Conservation (phyloP, 1,140 invertebrate species). For the Atta texana region DNA sequence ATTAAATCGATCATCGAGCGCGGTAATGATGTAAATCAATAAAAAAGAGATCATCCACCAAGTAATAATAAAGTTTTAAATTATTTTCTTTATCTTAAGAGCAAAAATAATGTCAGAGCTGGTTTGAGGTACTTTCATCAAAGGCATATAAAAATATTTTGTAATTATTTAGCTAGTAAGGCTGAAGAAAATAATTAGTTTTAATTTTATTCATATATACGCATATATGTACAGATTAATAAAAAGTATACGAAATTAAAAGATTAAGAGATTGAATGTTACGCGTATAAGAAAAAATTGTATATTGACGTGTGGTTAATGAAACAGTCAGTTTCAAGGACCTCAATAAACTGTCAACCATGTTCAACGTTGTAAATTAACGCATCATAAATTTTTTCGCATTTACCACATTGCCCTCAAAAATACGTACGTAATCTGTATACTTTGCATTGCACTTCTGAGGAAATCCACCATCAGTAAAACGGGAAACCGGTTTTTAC, state of each 20-base stretch:
- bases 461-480: slow-evolving; percentile 41
- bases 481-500: slow-evolving; percentile 36
- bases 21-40: neutral
- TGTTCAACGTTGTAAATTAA: slow-evolving; percentile 17
- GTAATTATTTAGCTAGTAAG: neutral
- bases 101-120: neutral
- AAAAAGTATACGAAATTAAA: neutral
- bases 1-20: neutral
- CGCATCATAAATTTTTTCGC: slow-evolving; percentile 24
- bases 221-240: neutral
- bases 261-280: neutral
- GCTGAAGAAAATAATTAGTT: neutral
- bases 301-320: slow-evolving; percentile 13
- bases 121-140: neutral
- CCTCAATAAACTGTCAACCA: neutral
- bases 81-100: neutral
- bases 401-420: slow-evolving; percentile 3
- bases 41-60: neutral
- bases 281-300: neutral
- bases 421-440: slow-evolving; percentile 31
- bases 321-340: neutral
- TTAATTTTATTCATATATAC: neutral
- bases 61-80: neutral
- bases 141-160: neutral
- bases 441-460: neutral